These are phyloP conservation scores for Crossaster papposus DNA, from an alignment of 53 echinoderm and acorn worm species.

Conservation along the genomic window DNA sequence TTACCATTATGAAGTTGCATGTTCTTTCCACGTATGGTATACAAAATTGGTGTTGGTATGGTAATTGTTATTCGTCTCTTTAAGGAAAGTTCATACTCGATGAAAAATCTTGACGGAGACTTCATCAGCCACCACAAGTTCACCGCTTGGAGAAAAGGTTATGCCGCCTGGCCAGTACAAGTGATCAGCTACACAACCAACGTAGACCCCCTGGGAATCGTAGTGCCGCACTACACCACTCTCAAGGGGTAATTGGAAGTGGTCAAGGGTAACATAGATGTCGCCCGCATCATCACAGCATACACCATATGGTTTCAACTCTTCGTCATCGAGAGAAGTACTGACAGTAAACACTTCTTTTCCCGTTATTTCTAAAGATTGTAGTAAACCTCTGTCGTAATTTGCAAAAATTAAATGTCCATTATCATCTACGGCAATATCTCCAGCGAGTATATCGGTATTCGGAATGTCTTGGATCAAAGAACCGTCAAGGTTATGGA, in stretches of 20 bases:
- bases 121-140: not conserved
- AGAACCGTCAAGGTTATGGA: not conserved
- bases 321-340: not conserved
- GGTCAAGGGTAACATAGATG: not conserved
- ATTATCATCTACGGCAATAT: not conserved
- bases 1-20: too few species aligned
- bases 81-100: not conserved
- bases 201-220: not conserved
- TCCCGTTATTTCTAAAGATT: not conserved
- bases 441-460: not conserved
- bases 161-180: not conserved
- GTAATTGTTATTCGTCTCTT: too few species aligned
- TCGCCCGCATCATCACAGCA: not conserved
- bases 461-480: not conserved
- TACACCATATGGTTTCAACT: not conserved
- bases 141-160: not conserved
- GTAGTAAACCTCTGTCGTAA: not conserved
- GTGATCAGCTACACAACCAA: not conserved
- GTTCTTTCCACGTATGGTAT: too few species aligned
- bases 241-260: too few species aligned
- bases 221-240: not conserved
- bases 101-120: not conserved
- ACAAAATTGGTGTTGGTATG: too few species aligned
- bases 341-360: not conserved
- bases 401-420: not conserved